phyloP scores from a whole-genome alignment of 37 sponge, comb jelly and placozoan genomes.

The Chondrilla cf. caribensis region DNA sequence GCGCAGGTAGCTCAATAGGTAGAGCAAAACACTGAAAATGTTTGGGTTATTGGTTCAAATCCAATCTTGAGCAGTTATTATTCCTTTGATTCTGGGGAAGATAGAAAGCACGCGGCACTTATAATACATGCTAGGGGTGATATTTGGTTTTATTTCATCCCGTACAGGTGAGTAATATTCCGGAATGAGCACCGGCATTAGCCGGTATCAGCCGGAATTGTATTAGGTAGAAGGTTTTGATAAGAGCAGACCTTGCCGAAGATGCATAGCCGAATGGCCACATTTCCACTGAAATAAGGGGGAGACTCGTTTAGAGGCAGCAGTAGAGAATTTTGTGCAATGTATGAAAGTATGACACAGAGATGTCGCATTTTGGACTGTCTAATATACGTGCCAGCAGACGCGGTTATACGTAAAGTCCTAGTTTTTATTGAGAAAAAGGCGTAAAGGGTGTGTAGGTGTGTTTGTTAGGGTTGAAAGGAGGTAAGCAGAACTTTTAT shows the following conservation, averaged over 20 bases:
- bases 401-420: constrained; percentile 84
- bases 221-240: constrained; percentile 48
- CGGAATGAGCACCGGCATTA: constrained; percentile 17
- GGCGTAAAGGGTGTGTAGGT: constrained; percentile 85
- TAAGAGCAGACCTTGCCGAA: constrained; percentile 34
- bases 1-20: constrained; percentile 64
- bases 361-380: constrained; percentile 66
- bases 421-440: constrained; percentile 63
- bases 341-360: constrained; percentile 90
- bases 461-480: neutral
- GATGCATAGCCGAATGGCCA: constrained; percentile 84
- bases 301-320: constrained; percentile 67
- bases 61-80: constrained; percentile 35
- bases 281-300: constrained; percentile 76
- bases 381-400: constrained; percentile 88
- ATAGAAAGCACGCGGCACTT: constrained; percentile 72
- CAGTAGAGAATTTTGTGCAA: constrained; percentile 89
- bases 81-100: constrained; percentile 74
- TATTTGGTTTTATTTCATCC: neutral
- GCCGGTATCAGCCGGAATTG: constrained; percentile 16
- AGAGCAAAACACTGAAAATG: constrained; percentile 73
- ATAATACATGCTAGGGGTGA: constrained; percentile 76
- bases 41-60: constrained; percentile 57
- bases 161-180: constrained; percentile 67
- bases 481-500: constrained; percentile 69